Conservation (phyloP, 2,888 invertebrate species). For the Mesochorus sp. region DNA sequence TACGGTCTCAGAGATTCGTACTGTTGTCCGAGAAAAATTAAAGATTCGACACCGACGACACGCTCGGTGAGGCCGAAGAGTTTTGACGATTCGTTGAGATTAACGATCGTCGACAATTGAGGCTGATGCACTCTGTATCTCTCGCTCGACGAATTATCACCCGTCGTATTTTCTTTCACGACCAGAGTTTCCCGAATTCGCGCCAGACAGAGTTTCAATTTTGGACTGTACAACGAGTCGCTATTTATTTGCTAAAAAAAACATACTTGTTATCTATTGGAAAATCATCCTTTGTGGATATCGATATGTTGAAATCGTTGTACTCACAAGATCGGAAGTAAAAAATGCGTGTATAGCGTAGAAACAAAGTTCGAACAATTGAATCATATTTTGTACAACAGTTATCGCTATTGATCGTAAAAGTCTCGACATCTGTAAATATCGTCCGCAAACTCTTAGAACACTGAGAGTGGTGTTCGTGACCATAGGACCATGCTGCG, state of each 20-base stretch:
- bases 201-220: conserved; percentile 89
- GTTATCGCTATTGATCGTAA: conserved; percentile 95
- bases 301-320: neutral
- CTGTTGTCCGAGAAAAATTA: conserved; percentile 94
- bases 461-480: conserved; percentile 97
- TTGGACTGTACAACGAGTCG: conserved; percentile 85
- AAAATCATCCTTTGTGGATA: neutral
- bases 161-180: conserved; percentile 75
- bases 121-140: conserved; percentile 83
- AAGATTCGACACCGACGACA: conserved; percentile 95
- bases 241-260: conserved; percentile 82
- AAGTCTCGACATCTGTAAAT: conserved; percentile 95
- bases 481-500: conserved; percentile 85
- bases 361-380: conserved; percentile 96
- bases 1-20: conserved; percentile 92
- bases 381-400: conserved; percentile 95
- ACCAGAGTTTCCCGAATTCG: conserved; percentile 90
- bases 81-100: conserved; percentile 87
- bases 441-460: conserved; percentile 93
- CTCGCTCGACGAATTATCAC: conserved; percentile 77
- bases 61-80: conserved; percentile 93
- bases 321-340: conserved; percentile 88
- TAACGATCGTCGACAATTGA: conserved; percentile 86
- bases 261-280: conserved; percentile 33
- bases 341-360: conserved; percentile 95